Conservation (phyloP, 2,797 vertebrate genomes). For the Dipus sagitta region DNA sequence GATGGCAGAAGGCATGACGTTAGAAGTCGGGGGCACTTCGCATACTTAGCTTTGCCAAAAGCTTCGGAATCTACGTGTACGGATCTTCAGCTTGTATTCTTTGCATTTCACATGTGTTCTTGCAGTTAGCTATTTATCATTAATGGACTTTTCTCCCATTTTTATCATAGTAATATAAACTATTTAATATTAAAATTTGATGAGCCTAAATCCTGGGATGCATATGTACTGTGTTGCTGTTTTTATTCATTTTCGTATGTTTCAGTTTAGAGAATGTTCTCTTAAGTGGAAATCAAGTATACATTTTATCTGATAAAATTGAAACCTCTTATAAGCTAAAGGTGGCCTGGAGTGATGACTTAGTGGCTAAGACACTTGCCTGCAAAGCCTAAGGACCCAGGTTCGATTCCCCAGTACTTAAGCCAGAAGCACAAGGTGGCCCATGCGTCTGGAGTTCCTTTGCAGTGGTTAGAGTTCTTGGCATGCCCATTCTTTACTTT, state of each 20-base stretch:
- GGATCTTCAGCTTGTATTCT: slow-evolving; percentile 61
- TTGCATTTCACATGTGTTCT: slow-evolving; percentile 61
- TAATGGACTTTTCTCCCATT: slow-evolving; percentile 53
- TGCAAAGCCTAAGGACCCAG: too few species aligned
- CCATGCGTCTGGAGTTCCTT: too few species aligned
- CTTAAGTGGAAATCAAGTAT: slow-evolving; percentile 58
- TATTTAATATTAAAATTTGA: slow-evolving; percentile 78
- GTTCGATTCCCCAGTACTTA: too few species aligned
- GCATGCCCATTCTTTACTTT: too few species aligned
- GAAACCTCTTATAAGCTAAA: slow-evolving; percentile 57
- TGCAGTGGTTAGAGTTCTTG: too few species aligned
- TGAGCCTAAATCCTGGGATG: slow-evolving; percentile 46
- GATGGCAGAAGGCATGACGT: slow-evolving; percentile 77
- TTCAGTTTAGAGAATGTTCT: slow-evolving; percentile 69
- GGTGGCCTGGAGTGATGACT: too few species aligned
- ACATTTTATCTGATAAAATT: slow-evolving; percentile 57
- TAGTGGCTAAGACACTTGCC: too few species aligned
- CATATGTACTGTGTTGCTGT: slow-evolving; percentile 30
- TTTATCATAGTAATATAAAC: slow-evolving; percentile 72
- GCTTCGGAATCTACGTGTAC: slow-evolving; percentile 68
- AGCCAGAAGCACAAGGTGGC: too few species aligned
- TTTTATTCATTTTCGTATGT: slow-evolving; percentile 63
- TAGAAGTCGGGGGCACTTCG: slow-evolving; percentile 71
- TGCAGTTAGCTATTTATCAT: slow-evolving; percentile 65
- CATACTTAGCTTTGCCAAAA: slow-evolving; percentile 58